Base-by-base conservation (phyloP, 1,140 invertebrate genomes). In the Plodia interpunctella region DNA sequence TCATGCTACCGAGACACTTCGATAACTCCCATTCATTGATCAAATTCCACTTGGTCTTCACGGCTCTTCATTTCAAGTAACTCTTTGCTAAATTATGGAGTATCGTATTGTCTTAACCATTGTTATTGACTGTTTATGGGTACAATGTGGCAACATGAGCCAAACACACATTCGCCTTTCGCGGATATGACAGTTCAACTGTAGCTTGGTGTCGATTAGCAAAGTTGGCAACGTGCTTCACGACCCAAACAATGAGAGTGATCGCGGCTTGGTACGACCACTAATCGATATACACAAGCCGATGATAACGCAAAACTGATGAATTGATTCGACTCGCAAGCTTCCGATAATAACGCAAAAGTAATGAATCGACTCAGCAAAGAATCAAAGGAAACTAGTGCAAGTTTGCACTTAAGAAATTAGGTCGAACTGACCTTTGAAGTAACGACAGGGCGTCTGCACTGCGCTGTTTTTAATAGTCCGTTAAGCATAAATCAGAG, bases 161-260 rank as follows among this genome's bases (percentile, higher is more conserved):
- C 59, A 59, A 62, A 55, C 64, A 63, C 76, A 80, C 80, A 80
- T 75, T 77, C 80, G 71, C 55, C 69, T 68, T 38, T 75, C 69
- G 63, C 77, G 76, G 74, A 71, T 72, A 69, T 70, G 65, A 56
- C 62, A 56, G 70, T 60, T 55, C 60, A 73, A 84, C 83, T 88
- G 78, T 80, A 32, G 30, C 30, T 32, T 32, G 68, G 76, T 68
- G 74, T 84, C 78, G 66, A 80, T 76, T 81, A 72, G 83, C 80
- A 80, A n/a, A 66, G 80, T 78, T 83, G 72, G 83, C 82, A 83
- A 80, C 82, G 74, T 73, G 78, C 74, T 75, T 79, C 76, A 65
- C 70, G 63, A 74, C 74, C 75, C 82, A 87, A 88, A 88, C 86
- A 88, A 84, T 87, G 76, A 76, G 86, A 68, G 83, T 80, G 76